These are phyloP conservation scores for Drosophila baimaii DNA, from an alignment of 1,140 invertebrate species.

Conservation along the genomic window DNA sequence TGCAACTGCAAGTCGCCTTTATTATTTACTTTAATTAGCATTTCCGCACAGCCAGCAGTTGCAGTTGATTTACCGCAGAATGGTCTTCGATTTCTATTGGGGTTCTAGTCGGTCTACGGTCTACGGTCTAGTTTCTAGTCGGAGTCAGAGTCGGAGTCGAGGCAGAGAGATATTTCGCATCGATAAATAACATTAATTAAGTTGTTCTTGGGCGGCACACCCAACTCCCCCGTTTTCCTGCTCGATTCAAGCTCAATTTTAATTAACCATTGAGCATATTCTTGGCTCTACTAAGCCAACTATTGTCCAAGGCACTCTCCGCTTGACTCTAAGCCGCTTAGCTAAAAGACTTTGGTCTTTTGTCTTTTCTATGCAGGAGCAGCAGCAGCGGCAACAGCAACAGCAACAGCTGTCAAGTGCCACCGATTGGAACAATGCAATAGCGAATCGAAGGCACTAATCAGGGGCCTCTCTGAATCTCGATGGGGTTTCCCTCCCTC, in stretches of 20 bases:
- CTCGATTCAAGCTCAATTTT: constrained; percentile 52
- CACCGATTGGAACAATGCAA: constrained; percentile 35
- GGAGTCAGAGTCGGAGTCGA: background rate
- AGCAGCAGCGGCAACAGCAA: constrained; percentile 1
- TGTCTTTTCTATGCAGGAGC: background rate
- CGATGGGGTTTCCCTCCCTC: constrained; percentile 9
- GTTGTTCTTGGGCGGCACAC: constrained; percentile 71
- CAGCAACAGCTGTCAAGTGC: constrained; percentile 22
- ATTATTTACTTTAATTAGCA: constrained; percentile 82
- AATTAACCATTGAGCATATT: constrained; percentile 54
- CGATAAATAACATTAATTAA: constrained; percentile 82
- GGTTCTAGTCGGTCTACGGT: too few species aligned
- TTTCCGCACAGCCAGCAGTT: constrained; percentile 58
- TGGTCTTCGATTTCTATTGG: constrained; percentile 11
- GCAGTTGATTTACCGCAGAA: constrained; percentile 36
- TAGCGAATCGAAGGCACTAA: constrained; percentile 28
- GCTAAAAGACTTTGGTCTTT: constrained; percentile 25
- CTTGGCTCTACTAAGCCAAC: constrained; percentile 22
- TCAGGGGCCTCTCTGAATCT: constrained; percentile 11
- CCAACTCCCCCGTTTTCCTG: constrained; percentile 33
- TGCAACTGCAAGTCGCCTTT: constrained; percentile 57
- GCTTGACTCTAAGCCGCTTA: constrained; percentile 42
- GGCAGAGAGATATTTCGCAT: constrained; percentile 70
- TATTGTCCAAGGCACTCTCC: constrained; percentile 24
- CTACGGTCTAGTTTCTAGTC: constrained; percentile 18